Evolutionary conservation across 1,140 invertebrate genomes (phyloP).

Genomic region (Matsumurasca onukii): DNA sequence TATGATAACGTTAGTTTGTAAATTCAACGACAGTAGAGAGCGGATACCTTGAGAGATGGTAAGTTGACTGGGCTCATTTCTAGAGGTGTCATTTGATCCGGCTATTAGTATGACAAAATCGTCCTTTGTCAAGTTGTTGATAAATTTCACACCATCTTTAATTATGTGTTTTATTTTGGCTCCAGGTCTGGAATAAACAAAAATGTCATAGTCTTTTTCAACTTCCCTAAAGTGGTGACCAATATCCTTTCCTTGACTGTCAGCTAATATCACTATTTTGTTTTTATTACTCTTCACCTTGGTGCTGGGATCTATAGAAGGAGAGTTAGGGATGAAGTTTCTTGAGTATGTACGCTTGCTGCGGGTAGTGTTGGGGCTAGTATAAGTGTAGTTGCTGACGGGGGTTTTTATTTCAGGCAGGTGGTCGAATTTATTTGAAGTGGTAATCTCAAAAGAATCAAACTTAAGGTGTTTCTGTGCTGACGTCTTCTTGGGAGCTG

Average conservation of each 20-base stretch:
- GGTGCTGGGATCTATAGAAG: neutral
- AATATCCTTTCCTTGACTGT: constrained; percentile 15
- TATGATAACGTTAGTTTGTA: constrained; percentile 21
- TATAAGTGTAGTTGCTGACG: neutral
- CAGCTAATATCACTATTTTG: neutral
- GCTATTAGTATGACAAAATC: constrained; percentile 9
- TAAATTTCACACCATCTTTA: neutral
- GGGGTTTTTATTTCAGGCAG: neutral
- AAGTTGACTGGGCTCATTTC: too few species aligned
- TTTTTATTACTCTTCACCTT: neutral
- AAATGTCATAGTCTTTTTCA: neutral
- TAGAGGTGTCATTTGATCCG: constrained; percentile 17
- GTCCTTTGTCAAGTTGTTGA: constrained; percentile 7
- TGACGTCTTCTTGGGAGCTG: too few species aligned
- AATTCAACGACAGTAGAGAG: too few species aligned
- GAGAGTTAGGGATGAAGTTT: neutral
- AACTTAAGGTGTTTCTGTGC: neutral
- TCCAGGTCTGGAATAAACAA: constrained; percentile 9
- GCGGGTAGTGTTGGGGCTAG: neutral
- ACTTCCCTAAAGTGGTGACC: neutral
- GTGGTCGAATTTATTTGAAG: constrained; percentile 6
- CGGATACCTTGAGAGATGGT: constrained; percentile 8
- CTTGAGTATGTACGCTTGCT: neutral
- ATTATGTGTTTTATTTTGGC: constrained; percentile 21
- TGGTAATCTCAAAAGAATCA: neutral